phyloP scores from a whole-genome alignment of 2,113 vertebrate species.

The Manacus vitellinus region DNA sequence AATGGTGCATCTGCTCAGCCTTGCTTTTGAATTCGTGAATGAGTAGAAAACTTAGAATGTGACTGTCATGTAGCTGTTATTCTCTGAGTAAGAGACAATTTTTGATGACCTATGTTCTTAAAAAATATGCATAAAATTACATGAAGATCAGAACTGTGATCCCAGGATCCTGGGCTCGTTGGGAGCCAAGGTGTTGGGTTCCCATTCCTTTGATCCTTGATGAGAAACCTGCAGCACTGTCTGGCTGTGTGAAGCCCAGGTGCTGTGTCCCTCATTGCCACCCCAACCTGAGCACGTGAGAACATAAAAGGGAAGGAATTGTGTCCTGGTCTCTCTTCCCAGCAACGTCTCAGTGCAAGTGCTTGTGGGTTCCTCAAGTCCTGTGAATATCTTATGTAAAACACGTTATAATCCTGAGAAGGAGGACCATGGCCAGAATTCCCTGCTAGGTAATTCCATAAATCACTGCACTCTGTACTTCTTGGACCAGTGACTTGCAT shows the following conservation, averaged over 20 bases:
- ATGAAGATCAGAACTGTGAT: background rate
- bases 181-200: background rate
- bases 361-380: background rate
- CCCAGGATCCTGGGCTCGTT: background rate
- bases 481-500: background rate
- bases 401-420: background rate
- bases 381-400: accelerated
- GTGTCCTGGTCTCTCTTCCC: background rate
- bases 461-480: background rate
- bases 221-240: background rate
- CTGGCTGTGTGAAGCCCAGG: background rate
- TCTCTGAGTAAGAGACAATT: background rate
- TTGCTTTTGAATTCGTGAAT: background rate
- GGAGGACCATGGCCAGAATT: background rate
- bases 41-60: background rate
- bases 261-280: background rate
- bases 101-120: background rate
- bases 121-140: background rate
- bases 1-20: background rate
- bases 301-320: background rate
- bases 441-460: background rate
- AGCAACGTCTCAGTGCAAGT: accelerated
- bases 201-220: background rate
- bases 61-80: background rate
- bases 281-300: background rate